These are phyloP conservation scores for Tapirus indicus DNA, from an alignment of 2,797 vertebrate species.

Conservation along the genomic window DNA sequence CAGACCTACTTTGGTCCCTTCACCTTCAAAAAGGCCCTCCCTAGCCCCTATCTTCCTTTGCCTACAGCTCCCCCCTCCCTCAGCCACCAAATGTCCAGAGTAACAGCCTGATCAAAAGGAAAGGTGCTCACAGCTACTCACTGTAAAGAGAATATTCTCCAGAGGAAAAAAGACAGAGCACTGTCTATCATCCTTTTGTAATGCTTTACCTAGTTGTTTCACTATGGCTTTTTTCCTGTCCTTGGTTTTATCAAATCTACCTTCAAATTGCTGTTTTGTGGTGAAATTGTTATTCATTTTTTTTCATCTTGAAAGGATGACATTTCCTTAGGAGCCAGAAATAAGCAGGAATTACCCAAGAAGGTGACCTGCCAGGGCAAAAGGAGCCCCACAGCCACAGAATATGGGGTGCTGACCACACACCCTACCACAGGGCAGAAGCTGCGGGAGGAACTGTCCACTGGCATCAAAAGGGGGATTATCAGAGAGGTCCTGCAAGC, in stretches of 20 bases:
- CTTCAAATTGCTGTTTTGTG: constrained; percentile 40
- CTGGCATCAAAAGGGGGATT: neutral
- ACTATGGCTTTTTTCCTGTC: neutral
- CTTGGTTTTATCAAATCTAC: neutral
- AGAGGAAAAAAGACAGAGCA: neutral
- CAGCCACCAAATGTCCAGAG: neutral
- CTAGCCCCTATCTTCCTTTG: neutral
- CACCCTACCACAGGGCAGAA: neutral
- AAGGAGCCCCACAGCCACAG: neutral
- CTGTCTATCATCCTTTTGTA: neutral
- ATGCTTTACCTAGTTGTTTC: neutral
- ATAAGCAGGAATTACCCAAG: neutral
- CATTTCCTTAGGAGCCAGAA: neutral
- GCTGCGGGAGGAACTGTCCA: neutral
- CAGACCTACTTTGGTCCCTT: neutral
- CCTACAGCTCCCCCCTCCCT: no score
- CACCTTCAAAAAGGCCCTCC: neutral
- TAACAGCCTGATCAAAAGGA: neutral
- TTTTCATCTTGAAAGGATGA: constrained; percentile 77
- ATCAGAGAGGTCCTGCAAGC: neutral
- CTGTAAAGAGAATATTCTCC: neutral
- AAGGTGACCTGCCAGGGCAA: neutral
- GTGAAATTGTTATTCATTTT: constrained; percentile 52
- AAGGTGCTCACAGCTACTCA: neutral
- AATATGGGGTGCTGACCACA: neutral